Conservation (phyloP, 2,797 vertebrate genomes). For the Botia almorhae region DNA sequence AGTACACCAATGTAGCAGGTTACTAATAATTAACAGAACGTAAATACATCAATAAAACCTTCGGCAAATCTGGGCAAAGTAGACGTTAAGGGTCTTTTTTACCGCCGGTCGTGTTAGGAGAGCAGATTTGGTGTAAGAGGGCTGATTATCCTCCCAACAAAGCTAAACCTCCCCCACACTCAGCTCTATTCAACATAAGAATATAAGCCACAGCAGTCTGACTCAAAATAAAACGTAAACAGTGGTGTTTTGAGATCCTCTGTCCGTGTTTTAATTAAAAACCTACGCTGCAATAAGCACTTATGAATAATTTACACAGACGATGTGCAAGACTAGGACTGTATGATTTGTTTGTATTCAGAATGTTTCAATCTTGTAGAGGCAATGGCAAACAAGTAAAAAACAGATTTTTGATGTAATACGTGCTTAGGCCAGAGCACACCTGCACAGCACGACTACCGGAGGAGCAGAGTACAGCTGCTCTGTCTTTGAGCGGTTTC, state of each 20-base stretch:
- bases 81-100: slow-evolving; percentile 17
- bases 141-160: slow-evolving; percentile 54
- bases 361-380: slow-evolving; percentile 37
- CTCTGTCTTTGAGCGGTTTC: neutral
- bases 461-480: slow-evolving; percentile 30
- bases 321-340: neutral
- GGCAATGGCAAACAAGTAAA: slow-evolving; percentile 60
- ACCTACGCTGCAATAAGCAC: neutral
- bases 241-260: slow-evolving; percentile 18
- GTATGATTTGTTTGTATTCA: slow-evolving; percentile 17
- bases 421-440: slow-evolving; percentile 45
- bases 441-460: slow-evolving; percentile 50
- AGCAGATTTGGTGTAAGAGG: slow-evolving; percentile 48
- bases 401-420: slow-evolving; percentile 51
- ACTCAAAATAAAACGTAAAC: slow-evolving; percentile 23
- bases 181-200: slow-evolving; percentile 51
- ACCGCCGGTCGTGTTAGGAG: slow-evolving; percentile 45
- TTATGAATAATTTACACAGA: slow-evolving; percentile 34
- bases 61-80: slow-evolving; percentile 43
- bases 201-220: slow-evolving; percentile 37
- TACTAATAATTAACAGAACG: slow-evolving; percentile 8
- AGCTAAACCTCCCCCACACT: slow-evolving; percentile 41
- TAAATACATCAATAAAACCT: slow-evolving; percentile 40
- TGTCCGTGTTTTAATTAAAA: slow-evolving; percentile 39
- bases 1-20: neutral